Evolutionary conservation across 1,140 invertebrate species (phyloP).

Genomic region (Brachionus rubens): DNA sequence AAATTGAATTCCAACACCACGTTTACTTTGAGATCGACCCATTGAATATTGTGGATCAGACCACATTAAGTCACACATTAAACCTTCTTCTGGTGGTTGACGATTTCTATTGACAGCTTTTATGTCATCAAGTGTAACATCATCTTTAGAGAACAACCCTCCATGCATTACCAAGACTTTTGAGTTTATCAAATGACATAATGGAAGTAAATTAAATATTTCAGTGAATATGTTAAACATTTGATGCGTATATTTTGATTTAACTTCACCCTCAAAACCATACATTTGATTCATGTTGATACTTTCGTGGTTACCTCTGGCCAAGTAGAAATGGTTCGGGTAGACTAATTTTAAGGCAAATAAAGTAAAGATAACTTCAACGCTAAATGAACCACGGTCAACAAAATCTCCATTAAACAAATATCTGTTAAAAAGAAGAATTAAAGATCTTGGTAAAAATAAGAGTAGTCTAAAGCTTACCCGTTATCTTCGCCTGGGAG

Average conservation of each 20-base stretch:
- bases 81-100: constrained; percentile 85
- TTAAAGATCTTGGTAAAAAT: neutral
- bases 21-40: constrained; percentile 84
- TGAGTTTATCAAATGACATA: constrained; percentile 89
- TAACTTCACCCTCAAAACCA: constrained; percentile 95
- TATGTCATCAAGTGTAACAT: constrained; percentile 86
- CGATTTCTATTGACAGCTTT: constrained; percentile 79
- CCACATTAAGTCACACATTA: constrained; percentile 97
- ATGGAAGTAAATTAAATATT: constrained; percentile 93
- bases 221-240: constrained; percentile 97
- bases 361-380: constrained; percentile 95
- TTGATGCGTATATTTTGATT: constrained; percentile 81
- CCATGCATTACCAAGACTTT: constrained; percentile 91
- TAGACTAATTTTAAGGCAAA: constrained; percentile 95
- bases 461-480: neutral
- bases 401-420: constrained; percentile 99
- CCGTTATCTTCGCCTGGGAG: constrained; percentile 82
- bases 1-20: constrained; percentile 96
- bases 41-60: constrained; percentile 87
- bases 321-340: constrained; percentile 95
- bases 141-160: constrained; percentile 81
- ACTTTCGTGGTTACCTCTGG: constrained; percentile 95
- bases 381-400: constrained; percentile 95
- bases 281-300: constrained; percentile 99
- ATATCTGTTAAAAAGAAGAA: constrained; percentile 55